Conservation (phyloP, 1,140 invertebrate genomes). For the Gryllus bimaculatus region DNA sequence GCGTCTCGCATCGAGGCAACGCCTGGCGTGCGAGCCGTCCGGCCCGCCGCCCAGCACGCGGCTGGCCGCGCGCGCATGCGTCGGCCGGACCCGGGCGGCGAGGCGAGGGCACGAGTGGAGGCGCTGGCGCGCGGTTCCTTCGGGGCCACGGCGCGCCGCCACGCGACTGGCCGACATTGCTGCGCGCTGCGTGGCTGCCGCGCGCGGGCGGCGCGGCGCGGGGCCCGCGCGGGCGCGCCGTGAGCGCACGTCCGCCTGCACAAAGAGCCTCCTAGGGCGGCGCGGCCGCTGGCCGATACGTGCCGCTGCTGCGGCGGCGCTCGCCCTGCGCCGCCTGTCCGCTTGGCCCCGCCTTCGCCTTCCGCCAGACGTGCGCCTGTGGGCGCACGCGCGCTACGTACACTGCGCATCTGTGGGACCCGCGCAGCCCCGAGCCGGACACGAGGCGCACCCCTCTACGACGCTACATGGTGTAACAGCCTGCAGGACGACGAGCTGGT, state of each 20-base stretch:
- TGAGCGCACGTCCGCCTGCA: slow-evolving; percentile 51
- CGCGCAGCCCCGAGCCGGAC: slow-evolving; percentile 35
- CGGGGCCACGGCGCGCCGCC: slow-evolving; percentile 21
- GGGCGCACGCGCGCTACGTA: slow-evolving; percentile 63
- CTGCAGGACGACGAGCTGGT: slow-evolving; percentile 75
- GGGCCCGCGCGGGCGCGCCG: slow-evolving; percentile 39
- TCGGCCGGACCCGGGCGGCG: slow-evolving; percentile 26
- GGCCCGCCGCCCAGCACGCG: slow-evolving; percentile 50
- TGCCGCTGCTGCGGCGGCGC: slow-evolving; percentile 62
- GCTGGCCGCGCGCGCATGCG: slow-evolving; percentile 51
- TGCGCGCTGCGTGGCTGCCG: neutral
- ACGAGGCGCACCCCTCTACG: slow-evolving; percentile 63
- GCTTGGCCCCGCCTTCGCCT: slow-evolving; percentile 60
- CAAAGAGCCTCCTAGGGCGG: slow-evolving; percentile 43
- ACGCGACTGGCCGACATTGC: neutral
- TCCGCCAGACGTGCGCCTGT: slow-evolving; percentile 64
- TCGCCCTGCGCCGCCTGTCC: slow-evolving; percentile 62
- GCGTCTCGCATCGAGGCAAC: slow-evolving; percentile 56
- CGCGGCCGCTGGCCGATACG: slow-evolving; percentile 48
- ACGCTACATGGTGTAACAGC: slow-evolving; percentile 80
- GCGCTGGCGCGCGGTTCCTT: neutral
- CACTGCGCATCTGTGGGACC: slow-evolving; percentile 55
- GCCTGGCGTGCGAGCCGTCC: slow-evolving; percentile 64
- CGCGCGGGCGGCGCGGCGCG: slow-evolving; percentile 49
- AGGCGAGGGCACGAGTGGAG: slow-evolving; percentile 21